Evolutionary conservation across 2,797 vertebrate genomes (phyloP).

Genomic region (Poeciliopsis infans): DNA sequence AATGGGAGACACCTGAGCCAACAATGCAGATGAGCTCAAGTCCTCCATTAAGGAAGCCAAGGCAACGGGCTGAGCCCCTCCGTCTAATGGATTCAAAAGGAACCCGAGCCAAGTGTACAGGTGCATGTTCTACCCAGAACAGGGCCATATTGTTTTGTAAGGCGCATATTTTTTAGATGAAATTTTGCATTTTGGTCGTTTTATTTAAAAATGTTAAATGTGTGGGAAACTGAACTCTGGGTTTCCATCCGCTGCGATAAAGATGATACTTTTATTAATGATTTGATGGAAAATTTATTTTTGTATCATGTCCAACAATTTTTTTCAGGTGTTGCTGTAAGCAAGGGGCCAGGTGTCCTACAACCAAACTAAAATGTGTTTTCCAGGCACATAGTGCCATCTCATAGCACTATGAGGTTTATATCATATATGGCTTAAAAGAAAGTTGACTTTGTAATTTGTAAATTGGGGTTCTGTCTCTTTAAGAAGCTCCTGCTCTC

Average conservation of each 20-base stretch:
- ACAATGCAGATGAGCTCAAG: background rate
- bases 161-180: background rate
- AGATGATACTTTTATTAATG: background rate
- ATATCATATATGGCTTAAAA: too few relatives aligned
- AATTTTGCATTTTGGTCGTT: too few relatives aligned
- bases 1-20: background rate
- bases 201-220: background rate
- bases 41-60: background rate
- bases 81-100: background rate
- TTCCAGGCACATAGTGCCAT: too few relatives aligned
- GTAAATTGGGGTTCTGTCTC: too few relatives aligned
- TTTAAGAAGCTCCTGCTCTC: too few relatives aligned
- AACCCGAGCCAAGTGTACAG: background rate
- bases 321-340: too few relatives aligned
- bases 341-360: too few relatives aligned
- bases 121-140: background rate
- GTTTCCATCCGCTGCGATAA: background rate
- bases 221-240: background rate
- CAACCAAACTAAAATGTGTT: too few relatives aligned
- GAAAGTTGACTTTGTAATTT: too few relatives aligned
- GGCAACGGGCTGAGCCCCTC: background rate
- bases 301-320: background rate
- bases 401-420: too few relatives aligned
- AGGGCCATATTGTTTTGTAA: background rate
- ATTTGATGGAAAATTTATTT: background rate